Conservation (phyloP, 2,113 vertebrate genomes). For the Caranx melampygus region DNA sequence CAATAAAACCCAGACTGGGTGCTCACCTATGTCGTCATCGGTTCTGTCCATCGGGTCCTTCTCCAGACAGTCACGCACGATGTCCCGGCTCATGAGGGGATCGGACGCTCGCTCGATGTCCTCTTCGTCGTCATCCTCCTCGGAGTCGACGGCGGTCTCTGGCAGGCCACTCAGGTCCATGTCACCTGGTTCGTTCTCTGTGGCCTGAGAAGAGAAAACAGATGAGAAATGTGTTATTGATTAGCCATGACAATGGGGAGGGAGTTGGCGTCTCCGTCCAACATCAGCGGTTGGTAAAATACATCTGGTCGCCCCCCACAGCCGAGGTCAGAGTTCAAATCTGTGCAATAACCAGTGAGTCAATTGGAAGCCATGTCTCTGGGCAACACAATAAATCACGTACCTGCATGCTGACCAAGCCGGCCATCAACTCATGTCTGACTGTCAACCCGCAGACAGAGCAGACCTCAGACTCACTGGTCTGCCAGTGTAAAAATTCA, state of each 20-base stretch:
- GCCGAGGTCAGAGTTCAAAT: neutral
- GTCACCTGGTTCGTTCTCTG: constrained; percentile 97
- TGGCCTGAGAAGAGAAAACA: constrained; percentile 85
- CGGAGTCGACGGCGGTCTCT: constrained; percentile 98
- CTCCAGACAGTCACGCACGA: constrained; percentile 97
- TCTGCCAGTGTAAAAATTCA: neutral
- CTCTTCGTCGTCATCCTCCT: constrained; percentile 98
- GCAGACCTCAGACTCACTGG: neutral
- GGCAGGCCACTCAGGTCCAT: constrained; percentile 99
- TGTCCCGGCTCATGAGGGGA: constrained; percentile 97
- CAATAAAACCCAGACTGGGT: neutral
- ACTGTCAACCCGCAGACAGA: neutral
- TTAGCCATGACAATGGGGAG: neutral
- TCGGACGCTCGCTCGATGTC: constrained; percentile 97
- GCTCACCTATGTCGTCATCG: constrained; percentile 97
- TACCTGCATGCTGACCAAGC: neutral
- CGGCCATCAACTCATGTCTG: no score
- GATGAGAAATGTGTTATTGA: neutral
- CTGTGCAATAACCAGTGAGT: neutral
- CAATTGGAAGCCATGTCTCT: neutral
- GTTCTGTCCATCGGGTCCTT: constrained; percentile 98
- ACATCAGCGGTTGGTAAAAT: constrained; percentile 5
- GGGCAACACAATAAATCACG: neutral
- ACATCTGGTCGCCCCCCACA: neutral
- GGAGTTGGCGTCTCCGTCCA: neutral